These are phyloP conservation scores for Rhynchomys soricoides DNA, from an alignment of 2,113 vertebrate species.

Conservation along the genomic window DNA sequence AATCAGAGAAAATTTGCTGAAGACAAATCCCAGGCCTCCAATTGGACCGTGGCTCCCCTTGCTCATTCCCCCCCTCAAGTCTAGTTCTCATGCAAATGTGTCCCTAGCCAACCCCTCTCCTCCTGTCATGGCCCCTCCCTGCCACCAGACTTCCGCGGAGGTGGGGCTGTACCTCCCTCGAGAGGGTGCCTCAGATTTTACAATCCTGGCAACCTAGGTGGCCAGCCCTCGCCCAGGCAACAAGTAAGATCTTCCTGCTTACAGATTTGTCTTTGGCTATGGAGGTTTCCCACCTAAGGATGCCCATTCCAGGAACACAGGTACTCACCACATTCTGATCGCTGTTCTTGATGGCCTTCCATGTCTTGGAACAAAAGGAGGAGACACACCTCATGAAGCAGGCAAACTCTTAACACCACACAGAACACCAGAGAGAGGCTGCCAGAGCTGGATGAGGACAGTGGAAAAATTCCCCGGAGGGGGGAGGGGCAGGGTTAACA, in stretches of 20 bases:
- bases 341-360: fast-evolving
- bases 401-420: neutral
- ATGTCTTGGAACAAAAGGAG: neutral
- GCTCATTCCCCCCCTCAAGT: constrained; percentile 17
- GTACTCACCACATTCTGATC: fast-evolving
- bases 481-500: fast-evolving
- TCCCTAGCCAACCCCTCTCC: constrained; percentile 63
- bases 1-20: constrained; percentile 72
- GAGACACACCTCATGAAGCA: neutral
- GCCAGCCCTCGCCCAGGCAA: fast-evolving
- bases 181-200: constrained; percentile 7
- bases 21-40: constrained; percentile 72
- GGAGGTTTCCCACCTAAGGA: neutral
- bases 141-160: constrained; percentile 43
- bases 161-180: constrained; percentile 44
- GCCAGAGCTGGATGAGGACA: fast-evolving
- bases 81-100: constrained; percentile 66
- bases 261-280: neutral
- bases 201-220: constrained; percentile 51
- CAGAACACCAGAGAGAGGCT: fast-evolving
- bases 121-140: constrained; percentile 56
- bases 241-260: constrained; percentile 75
- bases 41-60: constrained; percentile 57
- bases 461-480: neutral
- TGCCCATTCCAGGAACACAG: fast-evolving